These are phyloP conservation scores for Cryptocephalus primarius DNA, from an alignment of 2,888 invertebrate species.

Conservation along the genomic window DNA sequence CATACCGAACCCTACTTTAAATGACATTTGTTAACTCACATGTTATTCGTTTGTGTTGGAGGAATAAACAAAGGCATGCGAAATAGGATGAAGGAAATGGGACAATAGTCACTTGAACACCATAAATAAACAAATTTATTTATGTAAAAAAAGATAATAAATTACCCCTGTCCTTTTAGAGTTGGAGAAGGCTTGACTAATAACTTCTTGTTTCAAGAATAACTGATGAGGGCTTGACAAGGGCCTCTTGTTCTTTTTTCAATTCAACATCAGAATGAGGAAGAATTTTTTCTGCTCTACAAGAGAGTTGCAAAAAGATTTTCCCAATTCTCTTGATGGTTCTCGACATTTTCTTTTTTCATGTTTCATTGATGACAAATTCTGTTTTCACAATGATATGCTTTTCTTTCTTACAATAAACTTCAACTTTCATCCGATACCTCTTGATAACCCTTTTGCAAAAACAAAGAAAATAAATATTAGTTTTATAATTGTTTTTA, in stretches of 20 bases:
- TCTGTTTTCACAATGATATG: conserved; percentile 1
- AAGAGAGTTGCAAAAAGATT: conserved; percentile 1
- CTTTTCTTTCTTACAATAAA: neutral
- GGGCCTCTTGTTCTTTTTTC: neutral
- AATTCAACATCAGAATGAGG: neutral
- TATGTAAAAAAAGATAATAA: no score
- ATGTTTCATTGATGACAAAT: neutral
- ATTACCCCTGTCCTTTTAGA: no score
- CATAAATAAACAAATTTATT: no score
- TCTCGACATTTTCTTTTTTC: neutral
- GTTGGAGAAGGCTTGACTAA: no score
- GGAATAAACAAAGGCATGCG: no score
- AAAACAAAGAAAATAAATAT: conserved; percentile 1
- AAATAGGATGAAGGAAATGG: no score
- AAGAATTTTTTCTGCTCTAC: neutral
- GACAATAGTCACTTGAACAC: no score
- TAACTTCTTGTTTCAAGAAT: no score
- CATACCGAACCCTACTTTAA: no score
- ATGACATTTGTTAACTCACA: no score
- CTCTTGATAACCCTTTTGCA: conserved; percentile 2
- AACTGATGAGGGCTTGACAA: neutral
- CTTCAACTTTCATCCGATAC: conserved; percentile 1
- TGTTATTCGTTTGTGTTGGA: no score
- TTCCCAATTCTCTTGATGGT: conserved; percentile 1
- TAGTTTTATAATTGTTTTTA: neutral